phyloP scores from a whole-genome alignment of 2,113 vertebrate species.

The Eptesicus fuscus region DNA sequence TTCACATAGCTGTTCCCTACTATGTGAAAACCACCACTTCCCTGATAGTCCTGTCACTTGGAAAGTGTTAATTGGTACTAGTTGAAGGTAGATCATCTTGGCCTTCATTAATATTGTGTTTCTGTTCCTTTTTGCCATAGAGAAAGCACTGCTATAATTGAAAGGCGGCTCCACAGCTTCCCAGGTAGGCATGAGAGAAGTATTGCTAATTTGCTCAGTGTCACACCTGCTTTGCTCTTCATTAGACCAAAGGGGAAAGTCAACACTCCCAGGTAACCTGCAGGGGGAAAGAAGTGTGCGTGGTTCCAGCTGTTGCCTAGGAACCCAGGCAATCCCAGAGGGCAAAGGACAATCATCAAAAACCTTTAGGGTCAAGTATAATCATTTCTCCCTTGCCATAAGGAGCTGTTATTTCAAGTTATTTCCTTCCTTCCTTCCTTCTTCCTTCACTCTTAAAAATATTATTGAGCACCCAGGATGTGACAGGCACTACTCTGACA shows the following conservation, averaged over 20 bases:
- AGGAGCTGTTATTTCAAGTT: background rate
- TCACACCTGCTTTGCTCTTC: slow-evolving; percentile 55
- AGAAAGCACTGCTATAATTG: slow-evolving; percentile 58
- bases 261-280: background rate
- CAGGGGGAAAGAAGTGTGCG: background rate
- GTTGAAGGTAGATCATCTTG: slow-evolving; percentile 34
- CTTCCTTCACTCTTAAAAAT: background rate
- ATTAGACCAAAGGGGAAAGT: slow-evolving; percentile 26
- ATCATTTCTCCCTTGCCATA: background rate
- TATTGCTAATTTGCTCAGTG: slow-evolving; percentile 53
- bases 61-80: slow-evolving; percentile 66
- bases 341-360: background rate
- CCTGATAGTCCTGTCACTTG: slow-evolving; percentile 29
- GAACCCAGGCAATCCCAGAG: slow-evolving; percentile 7
- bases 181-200: slow-evolving; percentile 36
- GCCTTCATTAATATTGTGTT: slow-evolving; percentile 61
- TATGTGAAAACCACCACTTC: slow-evolving; percentile 51
- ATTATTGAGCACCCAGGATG: background rate
- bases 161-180: slow-evolving; percentile 55
- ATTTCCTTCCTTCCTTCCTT: background rate
- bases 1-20: slow-evolving; percentile 50
- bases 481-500: background rate
- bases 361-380: background rate
- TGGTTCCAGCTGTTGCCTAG: background rate
- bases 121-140: slow-evolving; percentile 55